Conservation (phyloP, 2,888 invertebrate genomes). For the Timema podura region DNA sequence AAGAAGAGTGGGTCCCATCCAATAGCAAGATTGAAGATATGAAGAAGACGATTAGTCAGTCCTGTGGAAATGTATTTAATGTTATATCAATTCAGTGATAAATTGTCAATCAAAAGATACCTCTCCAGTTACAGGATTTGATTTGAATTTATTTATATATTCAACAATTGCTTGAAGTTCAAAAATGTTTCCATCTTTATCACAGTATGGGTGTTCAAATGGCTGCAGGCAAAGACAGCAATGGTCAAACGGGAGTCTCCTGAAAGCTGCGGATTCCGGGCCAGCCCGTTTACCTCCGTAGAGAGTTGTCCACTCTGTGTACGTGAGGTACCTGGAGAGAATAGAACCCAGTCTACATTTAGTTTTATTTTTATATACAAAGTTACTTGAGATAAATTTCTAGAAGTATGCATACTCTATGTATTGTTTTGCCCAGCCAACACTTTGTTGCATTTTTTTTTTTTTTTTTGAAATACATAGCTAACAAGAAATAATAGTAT, state of each 20-base stretch:
- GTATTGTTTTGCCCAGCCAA: too few species aligned
- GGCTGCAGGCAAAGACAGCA: slow-evolving; percentile 90
- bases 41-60: too few species aligned
- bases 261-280: slow-evolving; percentile 70
- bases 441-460: too few species aligned
- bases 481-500: not conserved
- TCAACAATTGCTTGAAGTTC: slow-evolving; percentile 83
- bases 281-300: slow-evolving; percentile 80
- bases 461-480: not conserved
- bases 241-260: slow-evolving; percentile 87
- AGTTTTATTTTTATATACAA: too few species aligned
- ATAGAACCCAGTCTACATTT: not conserved
- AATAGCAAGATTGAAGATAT: too few species aligned
- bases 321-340: slow-evolving; percentile 70
- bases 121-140: slow-evolving; percentile 92
- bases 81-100: not conserved
- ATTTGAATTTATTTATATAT: slow-evolving; percentile 85
- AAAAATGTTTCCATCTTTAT: slow-evolving; percentile 86
- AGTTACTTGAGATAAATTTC: too few species aligned
- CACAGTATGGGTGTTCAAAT: slow-evolving; percentile 88
- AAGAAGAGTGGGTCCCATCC: too few species aligned
- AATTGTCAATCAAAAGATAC: slow-evolving; percentile 41
- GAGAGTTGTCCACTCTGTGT: slow-evolving; percentile 83
- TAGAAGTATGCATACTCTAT: too few species aligned
- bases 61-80: not conserved